Evolutionary conservation across 2,113 vertebrate species (phyloP).

Genomic region (Protobothrops mucrosquamatus): DNA sequence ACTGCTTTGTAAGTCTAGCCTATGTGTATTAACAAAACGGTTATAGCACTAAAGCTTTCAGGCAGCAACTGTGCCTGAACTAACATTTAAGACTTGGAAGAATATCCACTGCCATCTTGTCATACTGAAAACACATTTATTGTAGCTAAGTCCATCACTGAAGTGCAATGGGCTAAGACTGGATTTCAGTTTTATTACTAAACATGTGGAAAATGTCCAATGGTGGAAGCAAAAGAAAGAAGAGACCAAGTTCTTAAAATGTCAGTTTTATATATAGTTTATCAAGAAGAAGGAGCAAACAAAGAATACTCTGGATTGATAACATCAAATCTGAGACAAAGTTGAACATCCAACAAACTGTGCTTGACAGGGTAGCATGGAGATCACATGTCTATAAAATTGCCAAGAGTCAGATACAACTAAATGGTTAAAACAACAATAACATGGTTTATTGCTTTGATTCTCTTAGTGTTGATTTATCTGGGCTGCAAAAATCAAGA

Average conservation of each 20-base stretch:
- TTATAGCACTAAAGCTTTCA: slow-evolving; percentile 55
- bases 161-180: slow-evolving; percentile 67
- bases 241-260: slow-evolving; percentile 42
- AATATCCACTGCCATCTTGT: slow-evolving; percentile 68
- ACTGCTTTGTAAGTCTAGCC: neutral
- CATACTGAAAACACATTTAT: slow-evolving; percentile 65
- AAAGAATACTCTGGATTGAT: neutral
- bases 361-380: neutral
- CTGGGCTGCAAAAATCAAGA: neutral
- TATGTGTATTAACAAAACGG: slow-evolving; percentile 53
- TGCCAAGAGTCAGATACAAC: neutral
- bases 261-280: slow-evolving; percentile 30
- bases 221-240: slow-evolving; percentile 47
- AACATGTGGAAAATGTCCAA: slow-evolving; percentile 51
- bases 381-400: neutral
- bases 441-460: neutral
- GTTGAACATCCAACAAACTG: neutral
- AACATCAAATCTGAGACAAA: neutral
- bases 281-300: neutral
- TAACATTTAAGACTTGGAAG: slow-evolving; percentile 61
- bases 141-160: slow-evolving; percentile 64
- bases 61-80: slow-evolving; percentile 55
- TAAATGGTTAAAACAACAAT: neutral
- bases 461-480: neutral
- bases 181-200: slow-evolving; percentile 67